phyloP scores from a whole-genome alignment of 2,888 invertebrate genomes.

The Scaptomyza tumidula region DNA sequence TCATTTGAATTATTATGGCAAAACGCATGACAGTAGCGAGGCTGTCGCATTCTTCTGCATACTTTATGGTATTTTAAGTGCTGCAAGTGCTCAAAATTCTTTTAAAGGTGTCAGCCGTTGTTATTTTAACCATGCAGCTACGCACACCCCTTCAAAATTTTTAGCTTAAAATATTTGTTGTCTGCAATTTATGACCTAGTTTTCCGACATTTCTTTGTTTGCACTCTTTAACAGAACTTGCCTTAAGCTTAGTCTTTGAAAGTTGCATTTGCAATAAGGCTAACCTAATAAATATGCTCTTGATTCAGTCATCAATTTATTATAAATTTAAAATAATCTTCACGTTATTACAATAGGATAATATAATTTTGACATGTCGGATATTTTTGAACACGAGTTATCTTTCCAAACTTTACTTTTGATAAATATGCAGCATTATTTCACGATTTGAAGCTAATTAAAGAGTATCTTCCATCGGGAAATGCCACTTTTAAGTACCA shows the following conservation, averaged over 20 bases:
- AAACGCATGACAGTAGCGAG: constrained; percentile 71
- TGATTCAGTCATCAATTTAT: too few relatives aligned
- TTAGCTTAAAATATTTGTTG: constrained; percentile 16
- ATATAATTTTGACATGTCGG: too few relatives aligned
- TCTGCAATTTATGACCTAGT: constrained; percentile 56
- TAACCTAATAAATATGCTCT: not conserved
- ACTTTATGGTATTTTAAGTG: constrained; percentile 71
- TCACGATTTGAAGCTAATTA: not conserved
- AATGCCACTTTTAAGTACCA: not conserved
- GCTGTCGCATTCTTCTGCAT: constrained; percentile 63
- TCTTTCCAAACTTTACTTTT: too few relatives aligned
- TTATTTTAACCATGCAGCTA: constrained; percentile 20
- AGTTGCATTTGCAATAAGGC: not conserved
- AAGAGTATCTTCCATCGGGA: not conserved
- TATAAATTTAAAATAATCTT: too few relatives aligned
- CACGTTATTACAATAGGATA: too few relatives aligned
- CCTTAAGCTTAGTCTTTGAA: not conserved
- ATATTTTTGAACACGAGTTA: too few relatives aligned
- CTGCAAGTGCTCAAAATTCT: constrained; percentile 61
- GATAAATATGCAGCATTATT: too few relatives aligned
- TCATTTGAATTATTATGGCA: constrained; percentile 82
- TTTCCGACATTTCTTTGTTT: constrained; percentile 40
- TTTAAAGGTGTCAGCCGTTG: constrained; percentile 55
- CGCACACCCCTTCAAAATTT: not conserved
- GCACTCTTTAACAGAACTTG: constrained; percentile 19